phyloP scores from a whole-genome alignment of 2,797 vertebrate species.

The Cottoperca gobio region DNA sequence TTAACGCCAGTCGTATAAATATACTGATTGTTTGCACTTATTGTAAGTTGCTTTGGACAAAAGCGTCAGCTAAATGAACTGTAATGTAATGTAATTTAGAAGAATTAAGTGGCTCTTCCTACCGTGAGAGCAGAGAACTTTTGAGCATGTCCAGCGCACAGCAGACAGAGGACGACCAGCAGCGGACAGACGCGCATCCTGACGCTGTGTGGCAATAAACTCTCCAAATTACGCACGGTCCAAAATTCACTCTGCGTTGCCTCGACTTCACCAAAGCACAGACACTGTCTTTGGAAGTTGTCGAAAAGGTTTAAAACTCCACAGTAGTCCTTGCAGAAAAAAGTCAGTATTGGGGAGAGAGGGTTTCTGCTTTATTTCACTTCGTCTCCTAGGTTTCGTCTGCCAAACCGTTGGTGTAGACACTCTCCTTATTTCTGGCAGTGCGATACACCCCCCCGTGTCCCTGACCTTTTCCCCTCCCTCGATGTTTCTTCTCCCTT shows the following conservation, averaged over 20 bases:
- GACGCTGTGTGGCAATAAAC: constrained; percentile 64
- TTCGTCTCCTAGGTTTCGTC: constrained; percentile 67
- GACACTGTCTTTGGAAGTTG: not conserved
- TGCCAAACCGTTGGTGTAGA: constrained; percentile 73
- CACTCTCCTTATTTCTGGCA: constrained; percentile 79
- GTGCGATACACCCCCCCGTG: constrained; percentile 69
- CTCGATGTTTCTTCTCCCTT: constrained; percentile 69
- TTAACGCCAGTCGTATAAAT: not conserved
- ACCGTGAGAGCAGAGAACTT: constrained; percentile 90
- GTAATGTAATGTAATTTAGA: no score
- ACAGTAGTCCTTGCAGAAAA: constrained; percentile 46
- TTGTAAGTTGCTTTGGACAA: no score
- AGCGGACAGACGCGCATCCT: constrained; percentile 85
- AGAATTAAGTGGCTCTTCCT: constrained; percentile 58
- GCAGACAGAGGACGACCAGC: constrained; percentile 81
- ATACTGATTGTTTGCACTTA: no score
- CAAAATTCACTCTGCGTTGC: constrained; percentile 47
- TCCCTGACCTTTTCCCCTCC: constrained; percentile 80
- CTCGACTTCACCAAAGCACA: constrained; percentile 30
- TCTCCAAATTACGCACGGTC: constrained; percentile 78
- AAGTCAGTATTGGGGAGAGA: constrained; percentile 12
- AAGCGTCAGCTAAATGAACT: no score
- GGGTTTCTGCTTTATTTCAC: constrained; percentile 60
- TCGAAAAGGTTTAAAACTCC: constrained; percentile 46
- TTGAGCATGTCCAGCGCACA: constrained; percentile 84